Base-by-base conservation (phyloP, 2,888 invertebrate genomes). In the Pammene aurita region DNA sequence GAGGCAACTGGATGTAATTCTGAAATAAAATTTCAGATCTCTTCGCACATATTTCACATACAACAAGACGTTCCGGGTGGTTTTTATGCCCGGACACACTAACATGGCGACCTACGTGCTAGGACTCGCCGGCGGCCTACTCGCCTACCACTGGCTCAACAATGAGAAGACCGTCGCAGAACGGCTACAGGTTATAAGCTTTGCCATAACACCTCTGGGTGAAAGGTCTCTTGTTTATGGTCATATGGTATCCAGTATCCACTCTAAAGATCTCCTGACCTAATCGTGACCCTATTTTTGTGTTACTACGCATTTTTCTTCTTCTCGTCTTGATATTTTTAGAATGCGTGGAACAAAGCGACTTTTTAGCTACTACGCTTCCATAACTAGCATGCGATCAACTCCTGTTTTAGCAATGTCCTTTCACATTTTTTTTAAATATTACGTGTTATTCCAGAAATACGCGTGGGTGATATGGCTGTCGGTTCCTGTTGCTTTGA, bases 51-150 rank as follows among this genome's bases (percentile, higher is more conserved):
- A 90, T 0, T 92, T 88, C 75, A 76, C 75, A 0, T 54, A 66
- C 0, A 83, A 89, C 58, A 71, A 74, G 13, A 90, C 89, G 0
- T 93, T 89, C 77, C 84, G 83, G 0, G 72, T 84, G 16, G 70
- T 86, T 16, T 93, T 90, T 77, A 78, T 81, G n/a, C 77, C 85
- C 0, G 88, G 89, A 0, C 92, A 93, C 77, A 88, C 89, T 7
- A 93, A 92, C 75, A 75, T 92, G 38, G 85, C 90, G 5, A 84
- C 88, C 0, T 92, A 87, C 75, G 78, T 81, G 7, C 66, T 91
- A 46, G 93, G 93, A 0, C 77, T 93, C 6, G 82, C 87, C 0
- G 90, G 83, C 0, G 92, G 92, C 0, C 83, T 89, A 73, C 75
- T 91, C 42, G 77, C 84, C 1, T 87, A 88, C 76, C 76, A 83